A percentile compares a stretch with the other conserved stretches of the same genome.
Conservation (phyloP, 2,797 vertebrate genomes). For the Paratrypauchen microcephalus region DNA sequence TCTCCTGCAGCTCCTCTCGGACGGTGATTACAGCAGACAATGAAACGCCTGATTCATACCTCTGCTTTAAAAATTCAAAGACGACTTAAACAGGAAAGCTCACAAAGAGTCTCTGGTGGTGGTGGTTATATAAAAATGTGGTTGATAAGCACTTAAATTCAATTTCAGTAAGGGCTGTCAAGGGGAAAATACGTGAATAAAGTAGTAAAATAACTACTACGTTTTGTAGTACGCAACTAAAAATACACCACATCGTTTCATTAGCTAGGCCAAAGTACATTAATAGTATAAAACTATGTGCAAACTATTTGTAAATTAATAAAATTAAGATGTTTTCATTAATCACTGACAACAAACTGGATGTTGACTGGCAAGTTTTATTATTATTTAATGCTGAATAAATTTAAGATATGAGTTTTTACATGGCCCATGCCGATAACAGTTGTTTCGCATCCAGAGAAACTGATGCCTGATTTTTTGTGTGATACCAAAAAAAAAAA, state of each 20-base stretch:
- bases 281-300: not conserved
- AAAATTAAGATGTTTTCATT: not conserved
- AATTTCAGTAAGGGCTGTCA: slow-evolving; percentile 10
- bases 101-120: slow-evolving; percentile 4
- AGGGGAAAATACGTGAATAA: not conserved
- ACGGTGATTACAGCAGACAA: slow-evolving; percentile 9
- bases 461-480: no score
- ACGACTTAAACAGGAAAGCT: slow-evolving; percentile 1
- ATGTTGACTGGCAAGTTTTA: not conserved
- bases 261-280: not conserved
- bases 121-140: slow-evolving; percentile 5
- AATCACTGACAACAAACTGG: not conserved
- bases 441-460: no score
- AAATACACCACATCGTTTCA: not conserved
- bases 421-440: no score
- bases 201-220: not conserved
- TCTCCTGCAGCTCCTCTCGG: slow-evolving; percentile 4
- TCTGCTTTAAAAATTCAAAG: slow-evolving; percentile 23
- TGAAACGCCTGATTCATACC: slow-evolving; percentile 14
- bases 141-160: slow-evolving; percentile 11
- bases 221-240: not conserved
- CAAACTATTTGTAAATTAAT: not conserved
- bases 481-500: no score
- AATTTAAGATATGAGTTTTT: no score
- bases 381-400: not conserved